Evolutionary conservation across 2,888 invertebrate species (phyloP), one percentile per base, ranked within the genome.

Genomic region (Galerucella pusilla): DNA sequence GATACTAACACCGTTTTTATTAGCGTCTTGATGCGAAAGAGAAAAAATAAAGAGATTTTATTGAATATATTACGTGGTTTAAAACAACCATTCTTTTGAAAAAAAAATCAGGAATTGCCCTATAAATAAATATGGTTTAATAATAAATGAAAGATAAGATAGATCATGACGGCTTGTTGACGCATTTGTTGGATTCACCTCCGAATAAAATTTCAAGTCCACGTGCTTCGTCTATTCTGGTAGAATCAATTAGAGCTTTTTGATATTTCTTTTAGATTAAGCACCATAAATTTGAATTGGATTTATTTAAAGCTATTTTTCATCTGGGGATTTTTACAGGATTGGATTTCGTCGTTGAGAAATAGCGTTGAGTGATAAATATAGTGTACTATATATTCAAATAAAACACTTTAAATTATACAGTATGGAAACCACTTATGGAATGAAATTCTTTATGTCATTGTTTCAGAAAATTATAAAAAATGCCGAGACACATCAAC

Each of bases 221-320:
- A 61, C 61, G 25, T 61, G 61, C 12, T 14, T 61, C 2, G 61
- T 63, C 63, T 63, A 63, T 63, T 63, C 63, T 63, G n/a, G 63
- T 35, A 63, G 14, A 63, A 42, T 63, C 63, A 63, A 63, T 63
- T 63, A 63, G 63, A 63, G 63, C 16, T 63, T 35, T 14, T 14
- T 63, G 63, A 63, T 35, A 63, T 63, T 63, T 63, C 35, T 63
- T 63, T 63, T 20, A 63, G 63, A 63, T 63, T 63, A 42, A 63
- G 35, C n/a, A 16, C 35, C 35, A 14, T 63, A 63, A 42, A 63
- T 63, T 63, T 35, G 63, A 35, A 60, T 60, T 60, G 28, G 42
- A 14, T 63, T 63, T 63, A 63, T 63, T 63, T 63, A 42, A 35
- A 28, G n/a, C 42, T 35, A 14, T 63, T 28, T 63, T 63, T 63